Evolutionary conservation across 2,113 vertebrate species (phyloP).

Genomic region (Colius striatus): DNA sequence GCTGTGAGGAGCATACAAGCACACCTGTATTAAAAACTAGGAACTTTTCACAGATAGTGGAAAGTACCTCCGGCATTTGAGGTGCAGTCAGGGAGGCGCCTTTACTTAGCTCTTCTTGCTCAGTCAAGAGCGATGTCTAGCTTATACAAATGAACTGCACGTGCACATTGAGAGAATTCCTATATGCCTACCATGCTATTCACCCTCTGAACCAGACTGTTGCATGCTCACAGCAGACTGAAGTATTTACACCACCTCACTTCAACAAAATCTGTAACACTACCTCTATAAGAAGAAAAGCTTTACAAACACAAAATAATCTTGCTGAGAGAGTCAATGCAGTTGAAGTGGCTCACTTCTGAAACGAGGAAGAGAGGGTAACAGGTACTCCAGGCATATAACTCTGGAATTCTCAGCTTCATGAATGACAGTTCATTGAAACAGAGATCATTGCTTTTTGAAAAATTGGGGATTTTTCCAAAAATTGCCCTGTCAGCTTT

Average conservation of each 20-base stretch:
- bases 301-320: conserved; percentile 8
- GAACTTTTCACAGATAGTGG: not conserved
- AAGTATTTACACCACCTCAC: not conserved
- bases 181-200: not conserved
- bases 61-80: not conserved
- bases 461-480: not conserved
- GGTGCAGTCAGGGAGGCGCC: not conserved
- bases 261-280: not conserved
- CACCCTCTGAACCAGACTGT: not conserved
- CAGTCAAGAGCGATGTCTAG: not conserved
- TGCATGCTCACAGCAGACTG: not conserved
- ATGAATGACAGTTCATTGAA: not conserved
- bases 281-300: conserved; percentile 28
- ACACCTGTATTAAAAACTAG: not conserved
- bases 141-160: not conserved
- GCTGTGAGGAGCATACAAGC: not conserved
- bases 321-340: not conserved
- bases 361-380: not conserved
- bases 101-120: not conserved
- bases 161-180: not conserved
- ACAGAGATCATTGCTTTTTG: not conserved
- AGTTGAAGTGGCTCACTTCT: not conserved
- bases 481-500: not conserved
- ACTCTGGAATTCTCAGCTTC: not conserved
- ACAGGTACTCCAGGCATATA: not conserved